Percentiles rank a stretch among this genome's conserved stretches.
Conservation (phyloP, 2,113 vertebrate species). For the Crypturellus undulatus region DNA sequence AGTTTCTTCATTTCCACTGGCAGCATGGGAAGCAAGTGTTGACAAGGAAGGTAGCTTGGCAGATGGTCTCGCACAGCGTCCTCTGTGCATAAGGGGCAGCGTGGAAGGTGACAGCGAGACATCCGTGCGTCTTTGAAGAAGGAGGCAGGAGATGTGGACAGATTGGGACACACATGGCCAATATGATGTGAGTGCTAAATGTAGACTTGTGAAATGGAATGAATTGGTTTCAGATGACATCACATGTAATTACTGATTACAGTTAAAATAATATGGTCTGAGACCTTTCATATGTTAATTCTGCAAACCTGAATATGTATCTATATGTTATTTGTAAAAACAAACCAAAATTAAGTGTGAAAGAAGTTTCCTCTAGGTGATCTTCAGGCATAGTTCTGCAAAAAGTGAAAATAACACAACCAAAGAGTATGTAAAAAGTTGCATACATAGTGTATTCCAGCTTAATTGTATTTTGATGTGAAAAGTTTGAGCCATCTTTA, state of each 20-base stretch:
- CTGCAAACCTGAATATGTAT: not conserved
- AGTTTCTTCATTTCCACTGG: not conserved
- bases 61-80: not conserved
- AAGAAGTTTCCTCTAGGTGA: not conserved
- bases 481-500: not conserved
- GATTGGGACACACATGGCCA: not conserved
- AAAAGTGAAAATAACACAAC: not conserved
- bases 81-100: not conserved
- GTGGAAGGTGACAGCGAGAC: not conserved
- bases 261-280: conserved; percentile 33
- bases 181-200: not conserved
- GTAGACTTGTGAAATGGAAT: not conserved
- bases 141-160: not conserved
- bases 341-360: not conserved
- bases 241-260: not conserved
- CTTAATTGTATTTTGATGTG: not conserved
- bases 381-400: not conserved
- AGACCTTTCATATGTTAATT: conserved; percentile 25
- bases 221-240: conserved; percentile 43
- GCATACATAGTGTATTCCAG: not conserved
- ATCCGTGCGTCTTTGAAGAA: not conserved
- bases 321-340: not conserved
- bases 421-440: not conserved
- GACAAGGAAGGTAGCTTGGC: not conserved
- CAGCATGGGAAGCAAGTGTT: not conserved